Evolutionary conservation across 2,113 vertebrate species (phyloP).

Genomic region (Rhombomys opimus): DNA sequence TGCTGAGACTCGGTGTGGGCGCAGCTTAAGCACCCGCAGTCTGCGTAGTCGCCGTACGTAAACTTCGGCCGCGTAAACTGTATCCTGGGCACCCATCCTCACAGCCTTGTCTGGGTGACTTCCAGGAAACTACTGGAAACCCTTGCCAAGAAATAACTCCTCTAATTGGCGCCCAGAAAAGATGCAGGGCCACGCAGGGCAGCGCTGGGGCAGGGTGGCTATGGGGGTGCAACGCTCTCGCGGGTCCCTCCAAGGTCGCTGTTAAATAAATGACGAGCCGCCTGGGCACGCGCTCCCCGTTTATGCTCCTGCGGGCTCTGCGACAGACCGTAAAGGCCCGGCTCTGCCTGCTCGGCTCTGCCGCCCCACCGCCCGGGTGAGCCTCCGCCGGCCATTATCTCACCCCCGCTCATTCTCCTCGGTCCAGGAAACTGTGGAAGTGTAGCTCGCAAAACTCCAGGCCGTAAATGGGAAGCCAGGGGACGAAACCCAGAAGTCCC

Average conservation of each 20-base stretch:
- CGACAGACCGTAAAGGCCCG: neutral
- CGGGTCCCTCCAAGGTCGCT: neutral
- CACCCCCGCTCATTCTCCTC: neutral
- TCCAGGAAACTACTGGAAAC: neutral
- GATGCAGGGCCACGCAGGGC: accelerated
- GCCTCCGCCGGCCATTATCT: neutral
- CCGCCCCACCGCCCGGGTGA: accelerated
- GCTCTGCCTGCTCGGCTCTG: neutral
- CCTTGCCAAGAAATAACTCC: neutral
- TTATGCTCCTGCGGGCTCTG: neutral
- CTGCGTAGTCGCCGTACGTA: neutral
- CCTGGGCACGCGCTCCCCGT: accelerated
- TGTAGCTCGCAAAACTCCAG: neutral
- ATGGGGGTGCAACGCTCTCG: neutral
- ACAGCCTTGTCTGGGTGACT: neutral
- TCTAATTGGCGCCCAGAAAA: neutral
- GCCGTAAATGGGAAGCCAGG: neutral
- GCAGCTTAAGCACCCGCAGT: accelerated
- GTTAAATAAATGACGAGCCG: neutral
- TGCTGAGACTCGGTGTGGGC: accelerated
- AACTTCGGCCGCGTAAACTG: neutral
- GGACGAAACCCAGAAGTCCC: neutral
- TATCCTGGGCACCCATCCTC: neutral
- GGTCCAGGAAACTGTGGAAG: neutral
- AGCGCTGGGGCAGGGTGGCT: too few species aligned